These are phyloP conservation scores for Cololabis saira DNA, from an alignment of 2,113 vertebrate species.

Conservation along the genomic window DNA sequence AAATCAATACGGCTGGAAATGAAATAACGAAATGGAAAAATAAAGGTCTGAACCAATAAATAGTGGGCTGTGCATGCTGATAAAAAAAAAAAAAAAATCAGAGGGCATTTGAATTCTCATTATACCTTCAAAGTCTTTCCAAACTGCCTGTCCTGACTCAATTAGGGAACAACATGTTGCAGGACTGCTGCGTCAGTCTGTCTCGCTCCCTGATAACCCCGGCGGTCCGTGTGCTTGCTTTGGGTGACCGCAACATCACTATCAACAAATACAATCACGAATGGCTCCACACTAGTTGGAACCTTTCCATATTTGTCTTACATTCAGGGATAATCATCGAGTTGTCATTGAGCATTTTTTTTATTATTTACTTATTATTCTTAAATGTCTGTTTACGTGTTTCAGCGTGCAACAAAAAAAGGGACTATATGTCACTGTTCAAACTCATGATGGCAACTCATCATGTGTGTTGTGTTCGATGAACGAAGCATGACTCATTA, in stretches of 20 bases:
- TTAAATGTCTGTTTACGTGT: background rate
- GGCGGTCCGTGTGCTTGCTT: slow-evolving; percentile 55
- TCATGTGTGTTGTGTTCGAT: slow-evolving; percentile 11
- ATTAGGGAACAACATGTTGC: slow-evolving; percentile 57
- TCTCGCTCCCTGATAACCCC: slow-evolving; percentile 78
- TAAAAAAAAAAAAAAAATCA: slow-evolving; percentile 42
- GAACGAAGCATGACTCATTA: slow-evolving; percentile 25
- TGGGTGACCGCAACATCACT: slow-evolving; percentile 62
- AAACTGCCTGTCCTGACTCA: slow-evolving; percentile 54
- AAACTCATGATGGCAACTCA: slow-evolving; percentile 17
- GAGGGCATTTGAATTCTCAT: slow-evolving; percentile 64
- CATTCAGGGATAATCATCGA: background rate
- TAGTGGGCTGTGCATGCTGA: slow-evolving; percentile 18
- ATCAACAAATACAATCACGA: slow-evolving; percentile 72
- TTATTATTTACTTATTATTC: too few relatives aligned
- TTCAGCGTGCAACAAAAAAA: slow-evolving; percentile 1
- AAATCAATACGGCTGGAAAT: slow-evolving; percentile 66
- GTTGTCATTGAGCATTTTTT: background rate
- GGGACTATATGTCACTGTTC: background rate
- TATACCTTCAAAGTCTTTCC: slow-evolving; percentile 56
- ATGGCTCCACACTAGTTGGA: slow-evolving; percentile 50
- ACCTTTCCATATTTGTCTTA: slow-evolving; percentile 14
- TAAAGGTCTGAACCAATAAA: slow-evolving; percentile 43
- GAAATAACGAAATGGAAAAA: slow-evolving; percentile 47
- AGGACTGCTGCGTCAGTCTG: slow-evolving; percentile 70